phyloP scores from a whole-genome alignment of 2,888 invertebrate genomes.

The Drosophila parthenogenetica region DNA sequence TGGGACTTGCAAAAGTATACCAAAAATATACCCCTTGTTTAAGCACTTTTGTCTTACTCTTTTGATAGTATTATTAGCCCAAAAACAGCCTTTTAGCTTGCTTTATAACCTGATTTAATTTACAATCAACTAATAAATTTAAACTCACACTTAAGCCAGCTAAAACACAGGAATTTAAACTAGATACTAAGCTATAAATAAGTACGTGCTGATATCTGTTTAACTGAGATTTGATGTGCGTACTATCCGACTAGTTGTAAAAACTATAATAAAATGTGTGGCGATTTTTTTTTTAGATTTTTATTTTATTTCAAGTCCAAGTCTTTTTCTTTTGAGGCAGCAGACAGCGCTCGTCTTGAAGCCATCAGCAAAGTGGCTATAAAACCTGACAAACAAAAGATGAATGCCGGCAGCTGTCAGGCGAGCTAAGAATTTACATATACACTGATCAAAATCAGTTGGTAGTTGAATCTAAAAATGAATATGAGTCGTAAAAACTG shows the following conservation, averaged over 20 bases:
- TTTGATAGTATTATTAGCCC: too few relatives aligned
- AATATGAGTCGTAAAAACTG: too few relatives aligned
- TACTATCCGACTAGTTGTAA: slow-evolving; percentile 9
- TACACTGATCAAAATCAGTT: background rate
- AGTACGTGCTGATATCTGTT: slow-evolving; percentile 34
- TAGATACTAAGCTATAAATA: background rate
- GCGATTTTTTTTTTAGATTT: background rate
- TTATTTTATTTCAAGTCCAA: background rate
- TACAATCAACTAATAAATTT: background rate
- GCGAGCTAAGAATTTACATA: slow-evolving; percentile 1
- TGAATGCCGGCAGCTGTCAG: slow-evolving; percentile 27
- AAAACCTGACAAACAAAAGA: slow-evolving; percentile 38
- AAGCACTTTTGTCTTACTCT: too few relatives aligned
- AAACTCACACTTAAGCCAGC: background rate
- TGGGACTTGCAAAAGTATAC: too few relatives aligned
- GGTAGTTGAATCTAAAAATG: too few relatives aligned
- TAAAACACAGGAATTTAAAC: background rate
- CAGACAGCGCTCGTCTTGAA: slow-evolving; percentile 11
- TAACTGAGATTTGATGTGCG: slow-evolving; percentile 20
- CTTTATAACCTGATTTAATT: background rate
- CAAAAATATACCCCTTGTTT: too few relatives aligned
- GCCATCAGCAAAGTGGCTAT: slow-evolving; percentile 43
- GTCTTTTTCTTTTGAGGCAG: slow-evolving; percentile 1
- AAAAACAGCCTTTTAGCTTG: background rate
- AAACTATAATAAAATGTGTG: slow-evolving; percentile 20